Evolutionary conservation across 2,797 vertebrate species (phyloP).

Genomic region (Girardinus metallicus): DNA sequence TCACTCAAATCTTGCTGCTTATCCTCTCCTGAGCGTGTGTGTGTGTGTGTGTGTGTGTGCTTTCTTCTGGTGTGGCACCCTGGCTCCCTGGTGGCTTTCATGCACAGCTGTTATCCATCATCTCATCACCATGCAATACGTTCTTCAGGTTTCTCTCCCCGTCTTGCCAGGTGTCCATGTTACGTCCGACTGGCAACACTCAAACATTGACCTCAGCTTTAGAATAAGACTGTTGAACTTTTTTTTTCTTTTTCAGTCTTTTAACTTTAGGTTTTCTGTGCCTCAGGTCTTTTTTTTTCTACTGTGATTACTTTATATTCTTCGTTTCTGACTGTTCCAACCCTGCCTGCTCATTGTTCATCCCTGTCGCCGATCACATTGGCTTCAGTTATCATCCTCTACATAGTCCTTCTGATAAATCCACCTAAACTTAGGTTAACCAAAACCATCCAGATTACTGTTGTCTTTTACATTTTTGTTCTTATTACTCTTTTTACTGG

Average conservation of each 20-base stretch:
- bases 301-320: not conserved
- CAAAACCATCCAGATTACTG: not conserved
- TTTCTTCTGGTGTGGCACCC: not conserved
- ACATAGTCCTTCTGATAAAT: not conserved
- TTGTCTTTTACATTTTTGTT: not conserved
- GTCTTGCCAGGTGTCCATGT: not conserved
- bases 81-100: not conserved
- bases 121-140: not conserved
- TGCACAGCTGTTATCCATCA: conserved; percentile 1
- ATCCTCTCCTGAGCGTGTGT: not conserved
- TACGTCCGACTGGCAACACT: not conserved
- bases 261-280: not conserved
- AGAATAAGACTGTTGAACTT: not conserved
- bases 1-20: not conserved
- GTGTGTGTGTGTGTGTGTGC: not conserved
- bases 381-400: not conserved
- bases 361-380: not conserved
- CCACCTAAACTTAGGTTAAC: not conserved
- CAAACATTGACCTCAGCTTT: not conserved
- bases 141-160: not conserved
- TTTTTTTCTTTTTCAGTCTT: not conserved
- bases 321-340: not conserved
- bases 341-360: not conserved
- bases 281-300: not conserved
- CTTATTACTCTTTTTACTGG: not conserved